Conservation (phyloP, 2,113 vertebrate genomes). For the Eonycteris spelaea region DNA sequence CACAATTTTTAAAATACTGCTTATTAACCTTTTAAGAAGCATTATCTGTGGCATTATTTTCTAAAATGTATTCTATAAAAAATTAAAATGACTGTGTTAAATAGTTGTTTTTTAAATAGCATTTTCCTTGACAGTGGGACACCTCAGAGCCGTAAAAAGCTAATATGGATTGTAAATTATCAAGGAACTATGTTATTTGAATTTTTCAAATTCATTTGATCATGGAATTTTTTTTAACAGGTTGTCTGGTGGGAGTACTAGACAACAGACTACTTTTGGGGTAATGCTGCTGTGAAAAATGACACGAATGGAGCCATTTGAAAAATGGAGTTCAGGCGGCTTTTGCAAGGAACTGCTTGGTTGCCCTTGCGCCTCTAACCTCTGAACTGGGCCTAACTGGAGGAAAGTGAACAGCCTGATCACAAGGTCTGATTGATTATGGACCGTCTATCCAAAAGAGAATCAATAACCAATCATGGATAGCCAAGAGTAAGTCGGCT, state of each 20-base stretch:
- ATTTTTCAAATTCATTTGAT: conserved; percentile 26
- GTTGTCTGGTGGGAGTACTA: not conserved
- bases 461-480: no score
- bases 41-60: not conserved
- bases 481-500: not conserved
- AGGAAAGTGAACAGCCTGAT: not conserved
- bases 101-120: not conserved
- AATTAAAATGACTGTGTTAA: conserved; percentile 11
- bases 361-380: not conserved
- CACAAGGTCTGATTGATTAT: no score
- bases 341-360: no score
- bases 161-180: conserved; percentile 19
- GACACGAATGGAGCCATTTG: no score
- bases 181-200: not conserved
- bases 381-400: not conserved
- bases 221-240: conserved; percentile 36
- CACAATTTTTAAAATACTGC: not conserved
- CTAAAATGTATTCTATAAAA: not conserved
- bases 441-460: not conserved
- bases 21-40: conserved; percentile 27
- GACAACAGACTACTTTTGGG: not conserved
- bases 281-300: not conserved
- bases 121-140: conserved; percentile 27
- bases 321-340: not conserved
- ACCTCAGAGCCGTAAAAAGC: not conserved